phyloP scores from a whole-genome alignment of 2,113 vertebrate species.

The Aleadryas rufinucha region DNA sequence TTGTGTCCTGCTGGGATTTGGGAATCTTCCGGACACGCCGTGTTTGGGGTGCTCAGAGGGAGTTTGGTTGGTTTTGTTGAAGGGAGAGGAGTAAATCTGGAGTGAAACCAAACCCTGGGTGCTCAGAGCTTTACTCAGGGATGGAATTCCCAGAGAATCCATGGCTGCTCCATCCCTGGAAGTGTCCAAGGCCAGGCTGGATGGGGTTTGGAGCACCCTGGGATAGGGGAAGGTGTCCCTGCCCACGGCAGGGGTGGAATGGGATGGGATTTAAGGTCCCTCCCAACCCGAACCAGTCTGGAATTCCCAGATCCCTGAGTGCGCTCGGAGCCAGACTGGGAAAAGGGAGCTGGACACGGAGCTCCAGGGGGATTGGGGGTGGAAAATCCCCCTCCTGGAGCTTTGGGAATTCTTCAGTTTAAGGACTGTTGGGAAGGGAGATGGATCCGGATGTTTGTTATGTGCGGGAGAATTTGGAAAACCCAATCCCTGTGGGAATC shows the following conservation, averaged over 20 bases:
- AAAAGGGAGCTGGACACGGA: neutral
- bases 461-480: fast-evolving
- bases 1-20: fast-evolving
- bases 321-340: fast-evolving
- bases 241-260: neutral
- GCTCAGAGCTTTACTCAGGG: neutral
- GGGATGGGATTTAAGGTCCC: neutral
- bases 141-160: neutral
- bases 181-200: neutral
- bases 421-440: neutral
- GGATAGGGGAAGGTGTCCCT: neutral
- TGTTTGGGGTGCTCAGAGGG: fast-evolving
- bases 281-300: neutral
- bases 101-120: neutral
- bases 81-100: neutral
- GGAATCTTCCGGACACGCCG: fast-evolving
- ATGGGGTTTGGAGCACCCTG: neutral
- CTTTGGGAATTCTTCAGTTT: neutral
- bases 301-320: neutral
- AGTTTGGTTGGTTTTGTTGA: neutral
- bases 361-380: too few species aligned
- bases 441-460: fast-evolving
- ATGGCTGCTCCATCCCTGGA: neutral
- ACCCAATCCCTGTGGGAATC: neutral
- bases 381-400: neutral